phyloP scores from a whole-genome alignment of 2,888 invertebrate genomes.

The Aphodius granarius region DNA sequence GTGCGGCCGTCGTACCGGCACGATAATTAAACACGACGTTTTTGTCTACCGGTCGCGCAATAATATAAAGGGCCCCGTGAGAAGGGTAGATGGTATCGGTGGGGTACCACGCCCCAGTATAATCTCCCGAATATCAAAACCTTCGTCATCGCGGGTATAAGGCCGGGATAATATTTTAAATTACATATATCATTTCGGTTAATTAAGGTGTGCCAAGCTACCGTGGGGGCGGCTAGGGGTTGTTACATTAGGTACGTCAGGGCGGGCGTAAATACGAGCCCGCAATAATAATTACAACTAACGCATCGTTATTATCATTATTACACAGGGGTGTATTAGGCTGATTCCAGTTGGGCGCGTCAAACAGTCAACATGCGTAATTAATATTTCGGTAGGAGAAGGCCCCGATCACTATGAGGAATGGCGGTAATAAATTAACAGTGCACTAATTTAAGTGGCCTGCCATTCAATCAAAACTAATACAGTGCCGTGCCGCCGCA shows the following conservation, averaged over 20 bases:
- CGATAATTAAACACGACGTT: not conserved
- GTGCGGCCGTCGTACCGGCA: not conserved
- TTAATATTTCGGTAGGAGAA: slow-evolving; percentile 1
- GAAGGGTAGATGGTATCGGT: slow-evolving; percentile 18
- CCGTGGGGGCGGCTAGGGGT: not conserved
- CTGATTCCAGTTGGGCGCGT: not conserved
- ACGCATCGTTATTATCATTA: not conserved
- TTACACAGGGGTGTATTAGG: not conserved
- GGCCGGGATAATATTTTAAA: slow-evolving; percentile 16
- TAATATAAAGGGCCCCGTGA: slow-evolving; percentile 8
- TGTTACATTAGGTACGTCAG: not conserved
- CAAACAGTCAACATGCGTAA: not conserved
- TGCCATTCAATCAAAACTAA: slow-evolving; percentile 3
- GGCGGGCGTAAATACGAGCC: not conserved
- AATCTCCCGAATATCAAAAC: slow-evolving; percentile 3
- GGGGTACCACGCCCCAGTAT: not conserved
- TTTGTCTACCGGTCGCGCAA: not conserved
- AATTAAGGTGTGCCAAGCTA: slow-evolving; percentile 15
- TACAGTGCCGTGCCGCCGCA: not conserved
- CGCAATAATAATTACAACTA: not conserved
- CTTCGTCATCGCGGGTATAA: not conserved
- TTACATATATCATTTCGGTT: slow-evolving; percentile 18
- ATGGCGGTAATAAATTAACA: slow-evolving; percentile 6
- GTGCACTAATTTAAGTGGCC: slow-evolving; percentile 5
- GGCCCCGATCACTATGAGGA: not conserved